Base-by-base conservation (phyloP, 2,888 invertebrate genomes). In the Pemphredon lugubris region DNA sequence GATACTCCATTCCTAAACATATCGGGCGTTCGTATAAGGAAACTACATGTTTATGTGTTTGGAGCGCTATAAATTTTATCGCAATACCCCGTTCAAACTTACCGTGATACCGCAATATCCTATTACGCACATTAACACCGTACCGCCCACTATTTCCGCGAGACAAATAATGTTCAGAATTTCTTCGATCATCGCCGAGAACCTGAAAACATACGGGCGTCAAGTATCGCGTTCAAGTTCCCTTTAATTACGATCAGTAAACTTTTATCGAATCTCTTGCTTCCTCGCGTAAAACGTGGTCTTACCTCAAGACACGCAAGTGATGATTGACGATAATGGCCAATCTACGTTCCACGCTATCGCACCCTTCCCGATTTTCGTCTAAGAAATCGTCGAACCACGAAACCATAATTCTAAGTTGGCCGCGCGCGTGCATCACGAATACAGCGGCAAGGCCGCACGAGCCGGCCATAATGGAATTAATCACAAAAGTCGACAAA, bases 81-180 rank as follows among this genome's bases (percentile, higher is more conserved):
- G n/a, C 4, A n/a, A 0, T 34, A 34, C n/a, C 3, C 11, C 4
- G 3, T 34, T 1, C 40, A 48, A 13, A 65, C 37, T 1, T 82
- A 86, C 86, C 83, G 74, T 81, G 42, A 87, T 81, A 20, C 84
- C 79, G 32, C 83, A 86, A 71, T 84, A 88, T 63, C 83, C 86
- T 9, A 87, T 72, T 23, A 86, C 78, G 39, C 88, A 88, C 40
- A 87, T 84, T 40, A 83, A 82, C 59, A 87, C 64, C 0, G 86
- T 87, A 9, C 85, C 84, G 2, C 83, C 85, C 7, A 86, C 40
- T 7, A 87, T 73, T 72, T 87, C 86, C 4, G 84, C 66, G 11
- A 88, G 73, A 30, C 83, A 86, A 32, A 87, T 75, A 40, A 80
- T 81, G 13, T 79, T 84, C 21, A 87, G 47, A 37, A 83, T 65